phyloP scores from a whole-genome alignment of 2,888 invertebrate species.

The Eucera pruinosa region DNA sequence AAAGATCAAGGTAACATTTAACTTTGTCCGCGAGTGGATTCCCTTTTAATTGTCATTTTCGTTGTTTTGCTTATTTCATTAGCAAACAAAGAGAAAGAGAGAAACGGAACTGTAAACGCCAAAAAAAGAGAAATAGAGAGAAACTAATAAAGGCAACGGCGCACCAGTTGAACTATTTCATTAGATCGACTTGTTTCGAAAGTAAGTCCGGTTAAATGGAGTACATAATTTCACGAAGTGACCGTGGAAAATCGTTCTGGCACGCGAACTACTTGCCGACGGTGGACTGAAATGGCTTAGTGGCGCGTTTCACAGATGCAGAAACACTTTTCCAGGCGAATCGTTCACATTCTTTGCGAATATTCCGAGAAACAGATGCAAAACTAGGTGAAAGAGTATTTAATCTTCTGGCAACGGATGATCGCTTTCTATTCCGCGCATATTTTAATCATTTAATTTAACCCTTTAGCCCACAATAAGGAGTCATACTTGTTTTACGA shows the following conservation, averaged over 20 bases:
- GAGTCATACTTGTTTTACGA: no score
- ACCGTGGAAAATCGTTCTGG: constrained; percentile 42
- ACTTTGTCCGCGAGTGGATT: no score
- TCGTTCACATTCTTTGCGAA: constrained; percentile 20
- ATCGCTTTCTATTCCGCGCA: no score
- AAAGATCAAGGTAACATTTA: no score
- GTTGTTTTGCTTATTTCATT: no score
- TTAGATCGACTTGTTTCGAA: constrained; percentile 65
- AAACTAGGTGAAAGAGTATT: no score
- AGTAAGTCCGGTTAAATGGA: constrained; percentile 55
- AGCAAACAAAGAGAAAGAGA: no score
- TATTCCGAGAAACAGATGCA: background rate
- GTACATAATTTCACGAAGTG: constrained; percentile 63
- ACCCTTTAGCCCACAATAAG: no score
- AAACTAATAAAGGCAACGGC: background rate
- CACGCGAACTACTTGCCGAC: constrained; percentile 50
- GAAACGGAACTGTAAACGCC: constrained; percentile 1
- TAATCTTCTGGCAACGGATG: no score
- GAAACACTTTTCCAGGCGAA: constrained; percentile 37
- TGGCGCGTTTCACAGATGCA: constrained; percentile 18
- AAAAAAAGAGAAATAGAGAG: background rate
- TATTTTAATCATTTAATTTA: no score
- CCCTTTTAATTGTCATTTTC: no score
- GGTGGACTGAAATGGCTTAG: constrained; percentile 43
- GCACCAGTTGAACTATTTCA: constrained; percentile 66